These are phyloP conservation scores for Xylocampa areola DNA, from an alignment of 2,888 invertebrate genomes.

Conservation along the genomic window DNA sequence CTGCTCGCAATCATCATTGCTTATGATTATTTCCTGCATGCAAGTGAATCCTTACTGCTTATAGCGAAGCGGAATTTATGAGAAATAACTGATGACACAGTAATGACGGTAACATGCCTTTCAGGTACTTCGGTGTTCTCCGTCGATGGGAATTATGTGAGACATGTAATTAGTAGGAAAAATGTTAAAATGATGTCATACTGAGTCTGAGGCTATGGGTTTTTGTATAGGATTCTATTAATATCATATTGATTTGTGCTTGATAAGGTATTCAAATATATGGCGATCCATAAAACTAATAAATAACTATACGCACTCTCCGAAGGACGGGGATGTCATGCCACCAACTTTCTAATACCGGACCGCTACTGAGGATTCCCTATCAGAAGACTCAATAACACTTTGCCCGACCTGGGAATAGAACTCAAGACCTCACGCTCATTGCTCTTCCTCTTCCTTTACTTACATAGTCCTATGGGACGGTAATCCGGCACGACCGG, in stretches of 20 bases:
- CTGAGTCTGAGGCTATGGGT: slow-evolving; percentile 13
- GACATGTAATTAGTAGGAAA: slow-evolving; percentile 41
- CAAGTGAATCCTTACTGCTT: slow-evolving; percentile 46
- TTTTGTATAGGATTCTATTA: slow-evolving; percentile 16
- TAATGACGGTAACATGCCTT: slow-evolving; percentile 49
- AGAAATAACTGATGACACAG: slow-evolving; percentile 51
- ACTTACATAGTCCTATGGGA: too few species aligned
- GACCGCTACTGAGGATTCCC: too few species aligned
- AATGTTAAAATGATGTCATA: slow-evolving; percentile 39
- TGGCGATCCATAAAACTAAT: too few species aligned
- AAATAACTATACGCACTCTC: too few species aligned
- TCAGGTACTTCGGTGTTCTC: slow-evolving; percentile 43
- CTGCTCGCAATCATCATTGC: slow-evolving; percentile 38
- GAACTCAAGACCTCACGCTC: too few species aligned
- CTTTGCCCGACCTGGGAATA: too few species aligned
- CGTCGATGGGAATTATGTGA: slow-evolving; percentile 36
- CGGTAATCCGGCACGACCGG: too few species aligned
- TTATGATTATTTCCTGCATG: slow-evolving; percentile 57
- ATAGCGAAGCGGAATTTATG: slow-evolving; percentile 43
- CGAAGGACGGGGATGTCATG: too few species aligned
- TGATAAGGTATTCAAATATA: too few species aligned
- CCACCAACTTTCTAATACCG: too few species aligned
- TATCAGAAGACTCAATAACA: too few species aligned
- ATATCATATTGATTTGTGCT: not conserved
- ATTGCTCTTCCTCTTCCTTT: too few species aligned